Evolutionary conservation across 1,140 invertebrate species (phyloP).

Genomic region (Plutomurus gul): DNA sequence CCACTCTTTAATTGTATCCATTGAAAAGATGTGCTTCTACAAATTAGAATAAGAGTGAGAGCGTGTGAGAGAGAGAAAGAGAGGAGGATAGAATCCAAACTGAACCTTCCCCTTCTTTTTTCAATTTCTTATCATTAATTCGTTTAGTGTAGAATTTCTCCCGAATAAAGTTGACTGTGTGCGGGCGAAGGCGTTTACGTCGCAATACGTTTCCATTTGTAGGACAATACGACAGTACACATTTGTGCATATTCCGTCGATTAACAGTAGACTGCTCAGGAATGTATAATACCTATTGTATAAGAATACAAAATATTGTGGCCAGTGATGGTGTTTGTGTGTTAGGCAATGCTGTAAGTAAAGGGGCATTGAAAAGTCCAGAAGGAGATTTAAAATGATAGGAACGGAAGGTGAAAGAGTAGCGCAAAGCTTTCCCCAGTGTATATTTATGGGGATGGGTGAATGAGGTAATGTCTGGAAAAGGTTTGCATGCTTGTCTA

Average conservation of each 20-base stretch:
- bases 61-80: too few species aligned
- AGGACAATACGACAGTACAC: too few species aligned
- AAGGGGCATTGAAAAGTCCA: not conserved
- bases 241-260: too few species aligned
- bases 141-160: too few species aligned
- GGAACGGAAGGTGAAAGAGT: not conserved
- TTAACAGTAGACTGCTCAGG: too few species aligned
- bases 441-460: not conserved
- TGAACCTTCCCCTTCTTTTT: not conserved
- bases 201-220: too few species aligned
- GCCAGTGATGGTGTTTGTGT: too few species aligned
- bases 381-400: not conserved
- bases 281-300: not conserved
- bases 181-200: too few species aligned
- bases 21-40: not conserved
- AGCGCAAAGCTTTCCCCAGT: not conserved
- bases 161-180: too few species aligned
- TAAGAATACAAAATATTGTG: not conserved
- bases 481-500: constrained; percentile 26
- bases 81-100: not conserved
- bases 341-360: too few species aligned
- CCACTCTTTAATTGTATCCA: constrained; percentile 7
- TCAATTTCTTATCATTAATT: not conserved
- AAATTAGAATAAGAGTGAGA: constrained; percentile 21
- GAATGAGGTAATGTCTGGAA: not conserved